Evolutionary conservation across 2,797 vertebrate species (phyloP), one percentile per base, ranked within the genome.

Genomic region (Danio choprae): DNA sequence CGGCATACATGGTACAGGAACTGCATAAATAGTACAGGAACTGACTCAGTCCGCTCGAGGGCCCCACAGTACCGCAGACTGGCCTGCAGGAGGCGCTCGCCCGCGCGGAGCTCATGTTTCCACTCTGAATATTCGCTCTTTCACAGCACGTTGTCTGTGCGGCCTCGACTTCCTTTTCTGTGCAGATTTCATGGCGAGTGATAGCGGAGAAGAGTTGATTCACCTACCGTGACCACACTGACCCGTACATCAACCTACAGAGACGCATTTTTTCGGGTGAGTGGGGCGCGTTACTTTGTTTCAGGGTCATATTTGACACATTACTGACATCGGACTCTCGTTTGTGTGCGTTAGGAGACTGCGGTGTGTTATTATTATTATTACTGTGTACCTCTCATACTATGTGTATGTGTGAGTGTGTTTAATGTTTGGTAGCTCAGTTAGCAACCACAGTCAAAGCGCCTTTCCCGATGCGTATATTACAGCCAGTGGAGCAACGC

Each of bases 131-230:
- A 4, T 65, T 80, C 78, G 50, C 78, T 79, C 76, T 82, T 77
- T 74, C 73, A 40, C 59, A 41, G 50, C 83, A 74, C 83, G 83
- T 84, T 79, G 79, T 74, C 72, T 73, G 36, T 81, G 84, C 84
- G 89, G 90, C 87, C 86, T 90, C 89, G 86, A 93, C 94, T 94
- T 94, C 94, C 93, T 93, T 89, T 81, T 85, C 84, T 76, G 62
- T 79, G 90, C 90, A 88, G 88, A 90, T 94, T 95, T 93, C 89
- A 94, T 94, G 94, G 93, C 92, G 93, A 94, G 91, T 88, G 89
- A 90, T 92, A 93, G 92, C 92, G 92, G 92, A 90, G 93, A 93
- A 91, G 90, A 90, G 84, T 84, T 84, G 82, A 64, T 56, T 80
- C 84, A 18, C 76, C 74, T 80, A 36, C 72, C 78, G 69, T 80